A percentile compares a stretch with the other conserved stretches of the same genome.
Conservation (phyloP, 2,888 invertebrate genomes). For the Stenotaenia linearis region DNA sequence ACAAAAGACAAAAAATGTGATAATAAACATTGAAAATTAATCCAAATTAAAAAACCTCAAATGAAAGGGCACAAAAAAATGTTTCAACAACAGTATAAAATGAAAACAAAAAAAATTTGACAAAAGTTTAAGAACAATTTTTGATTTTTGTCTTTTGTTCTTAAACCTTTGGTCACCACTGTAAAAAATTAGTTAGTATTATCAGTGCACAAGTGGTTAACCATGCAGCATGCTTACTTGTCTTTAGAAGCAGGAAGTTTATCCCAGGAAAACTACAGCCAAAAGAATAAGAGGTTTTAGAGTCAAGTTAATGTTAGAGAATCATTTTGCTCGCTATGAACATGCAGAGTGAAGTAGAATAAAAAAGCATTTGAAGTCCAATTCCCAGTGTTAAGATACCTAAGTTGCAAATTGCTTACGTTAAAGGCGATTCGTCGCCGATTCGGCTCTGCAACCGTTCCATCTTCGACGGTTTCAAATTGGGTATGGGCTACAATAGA, state of each 20-base stretch:
- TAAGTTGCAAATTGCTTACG: not conserved
- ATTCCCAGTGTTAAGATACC: not conserved
- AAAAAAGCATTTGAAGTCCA: not conserved
- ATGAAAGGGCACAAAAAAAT: too few relatives aligned
- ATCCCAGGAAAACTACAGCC: conserved; percentile 4
- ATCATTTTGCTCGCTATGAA: not conserved
- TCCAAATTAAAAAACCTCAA: too few relatives aligned
- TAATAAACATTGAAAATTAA: too few relatives aligned
- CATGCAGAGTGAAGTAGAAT: not conserved
- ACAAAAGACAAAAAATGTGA: too few relatives aligned
- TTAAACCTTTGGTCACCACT: too few relatives aligned
- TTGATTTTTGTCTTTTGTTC: not conserved
- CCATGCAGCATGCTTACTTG: conserved; percentile 1
- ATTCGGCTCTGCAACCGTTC: not conserved
- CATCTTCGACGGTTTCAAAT: not conserved
- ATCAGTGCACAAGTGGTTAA: too few relatives aligned
- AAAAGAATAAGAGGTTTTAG: not conserved
- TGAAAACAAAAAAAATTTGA: too few relatives aligned
- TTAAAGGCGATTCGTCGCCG: not conserved
- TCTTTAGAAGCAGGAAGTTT: not conserved
- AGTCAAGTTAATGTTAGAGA: not conserved
- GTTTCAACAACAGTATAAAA: too few relatives aligned
- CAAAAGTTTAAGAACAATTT: too few relatives aligned
- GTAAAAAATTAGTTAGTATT: too few relatives aligned
- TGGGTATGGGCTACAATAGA: not conserved